phyloP scores from a whole-genome alignment of 2,797 vertebrate genomes.

The Spondyliosoma cantharus region DNA sequence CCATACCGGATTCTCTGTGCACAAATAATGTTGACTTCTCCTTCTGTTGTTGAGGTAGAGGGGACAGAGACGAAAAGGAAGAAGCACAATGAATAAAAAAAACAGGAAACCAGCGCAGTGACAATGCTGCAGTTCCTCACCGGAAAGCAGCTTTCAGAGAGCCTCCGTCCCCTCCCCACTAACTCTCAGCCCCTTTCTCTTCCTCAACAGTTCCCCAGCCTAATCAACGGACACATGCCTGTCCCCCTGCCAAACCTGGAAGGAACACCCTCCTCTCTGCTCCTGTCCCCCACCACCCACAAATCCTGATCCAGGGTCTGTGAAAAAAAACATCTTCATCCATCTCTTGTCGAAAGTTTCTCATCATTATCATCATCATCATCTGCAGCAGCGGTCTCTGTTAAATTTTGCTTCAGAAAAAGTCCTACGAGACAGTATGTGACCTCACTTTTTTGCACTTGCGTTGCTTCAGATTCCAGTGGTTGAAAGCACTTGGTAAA shows the following conservation, averaged over 20 bases:
- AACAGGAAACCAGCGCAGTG: conserved; percentile 78
- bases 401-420: conserved; percentile 56
- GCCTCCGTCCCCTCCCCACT: conserved; percentile 58
- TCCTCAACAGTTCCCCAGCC: conserved; percentile 92
- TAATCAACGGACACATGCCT: conserved; percentile 95
- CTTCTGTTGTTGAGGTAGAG: conserved; percentile 51
- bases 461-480: conserved; percentile 75
- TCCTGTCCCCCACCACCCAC: conserved; percentile 91
- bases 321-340: conserved; percentile 35
- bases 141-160: conserved; percentile 74
- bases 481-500: conserved; percentile 81
- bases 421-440: conserved; percentile 57
- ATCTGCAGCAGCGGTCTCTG: conserved; percentile 22
- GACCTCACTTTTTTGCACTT: conserved; percentile 81
- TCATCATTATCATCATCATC: conserved; percentile 27
- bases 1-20: conserved; percentile 52
- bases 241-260: conserved; percentile 92
- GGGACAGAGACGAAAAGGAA: conserved; percentile 72
- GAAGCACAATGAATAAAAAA: conserved; percentile 69
- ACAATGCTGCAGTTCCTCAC: conserved; percentile 78
- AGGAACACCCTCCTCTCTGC: conserved; percentile 90
- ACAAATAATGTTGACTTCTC: conserved; percentile 60
- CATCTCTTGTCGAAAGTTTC: conserved; percentile 38
- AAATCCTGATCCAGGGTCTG: conserved; percentile 90
- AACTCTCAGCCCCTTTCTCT: conserved; percentile 74